These are phyloP conservation scores for Tachypleus tridentatus DNA, from an alignment of 1,140 invertebrate species.

Conservation along the genomic window DNA sequence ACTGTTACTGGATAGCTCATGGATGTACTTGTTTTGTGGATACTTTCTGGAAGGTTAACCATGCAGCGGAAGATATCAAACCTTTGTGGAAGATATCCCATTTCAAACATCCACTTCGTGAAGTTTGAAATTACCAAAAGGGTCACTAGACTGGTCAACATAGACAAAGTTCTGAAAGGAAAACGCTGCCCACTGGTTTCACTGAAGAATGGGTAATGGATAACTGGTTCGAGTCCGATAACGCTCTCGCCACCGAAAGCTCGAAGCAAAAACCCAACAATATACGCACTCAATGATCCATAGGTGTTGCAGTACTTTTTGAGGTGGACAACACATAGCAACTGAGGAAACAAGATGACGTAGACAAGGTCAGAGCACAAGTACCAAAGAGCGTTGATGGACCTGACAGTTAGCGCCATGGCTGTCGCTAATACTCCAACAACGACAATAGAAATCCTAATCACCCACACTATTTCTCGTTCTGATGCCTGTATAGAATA, in stretches of 20 bases:
- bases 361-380: constrained; percentile 97
- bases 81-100: constrained; percentile 65
- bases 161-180: constrained; percentile 81
- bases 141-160: constrained; percentile 60
- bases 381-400: constrained; percentile 93
- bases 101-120: constrained; percentile 57
- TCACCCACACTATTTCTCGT: constrained; percentile 96
- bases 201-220: constrained; percentile 78
- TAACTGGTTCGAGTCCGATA: constrained; percentile 64
- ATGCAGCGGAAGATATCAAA: constrained; percentile 88
- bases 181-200: constrained; percentile 53
- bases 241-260: constrained; percentile 75
- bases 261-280: constrained; percentile 74
- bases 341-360: constrained; percentile 93
- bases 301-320: constrained; percentile 90
- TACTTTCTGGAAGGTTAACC: constrained; percentile 85
- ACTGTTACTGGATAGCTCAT: constrained; percentile 46
- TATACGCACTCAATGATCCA: constrained; percentile 79
- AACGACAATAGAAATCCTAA: constrained; percentile 84
- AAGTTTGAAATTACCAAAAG: constrained; percentile 52
- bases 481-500: constrained; percentile 57
- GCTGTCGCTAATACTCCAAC: constrained; percentile 82
- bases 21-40: constrained; percentile 26
- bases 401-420: constrained; percentile 92
- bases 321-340: constrained; percentile 95